A percentile compares a stretch with the other conserved stretches of the same genome.
These are phyloP conservation scores for Gallinago media DNA, from an alignment of 2,113 vertebrate genomes.

Conservation along the genomic window DNA sequence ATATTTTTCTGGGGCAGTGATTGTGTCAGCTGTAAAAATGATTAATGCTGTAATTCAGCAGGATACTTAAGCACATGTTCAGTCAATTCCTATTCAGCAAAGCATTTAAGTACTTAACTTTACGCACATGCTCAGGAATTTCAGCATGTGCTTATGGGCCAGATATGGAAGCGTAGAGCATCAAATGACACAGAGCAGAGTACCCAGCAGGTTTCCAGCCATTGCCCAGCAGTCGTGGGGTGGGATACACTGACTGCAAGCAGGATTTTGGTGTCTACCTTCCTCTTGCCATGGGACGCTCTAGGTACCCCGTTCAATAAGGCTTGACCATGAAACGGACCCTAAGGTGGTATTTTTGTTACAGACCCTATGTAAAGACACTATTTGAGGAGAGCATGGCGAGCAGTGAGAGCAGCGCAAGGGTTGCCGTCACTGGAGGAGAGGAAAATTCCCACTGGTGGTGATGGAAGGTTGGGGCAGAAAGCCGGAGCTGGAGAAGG, in stretches of 20 bases:
- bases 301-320: background rate
- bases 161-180: background rate
- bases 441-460: background rate
- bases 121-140: constrained; percentile 64
- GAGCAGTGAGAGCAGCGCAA: background rate
- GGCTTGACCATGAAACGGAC: background rate
- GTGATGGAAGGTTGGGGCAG: background rate
- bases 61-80: constrained; percentile 74
- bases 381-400: background rate
- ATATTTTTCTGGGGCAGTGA: constrained; percentile 73
- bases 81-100: constrained; percentile 69
- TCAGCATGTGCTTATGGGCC: constrained; percentile 24
- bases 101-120: constrained; percentile 67
- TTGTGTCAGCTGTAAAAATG: constrained; percentile 73
- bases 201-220: background rate
- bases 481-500: background rate
- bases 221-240: background rate
- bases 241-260: background rate
- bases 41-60: constrained; percentile 64
- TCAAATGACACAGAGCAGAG: background rate
- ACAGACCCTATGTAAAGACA: background rate
- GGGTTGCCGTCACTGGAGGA: accelerated
- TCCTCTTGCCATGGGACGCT: background rate
- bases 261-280: background rate
- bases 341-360: background rate